These are phyloP conservation scores for Chaetorhynchus papuensis DNA, from an alignment of 2,113 vertebrate species.

Conservation along the genomic window DNA sequence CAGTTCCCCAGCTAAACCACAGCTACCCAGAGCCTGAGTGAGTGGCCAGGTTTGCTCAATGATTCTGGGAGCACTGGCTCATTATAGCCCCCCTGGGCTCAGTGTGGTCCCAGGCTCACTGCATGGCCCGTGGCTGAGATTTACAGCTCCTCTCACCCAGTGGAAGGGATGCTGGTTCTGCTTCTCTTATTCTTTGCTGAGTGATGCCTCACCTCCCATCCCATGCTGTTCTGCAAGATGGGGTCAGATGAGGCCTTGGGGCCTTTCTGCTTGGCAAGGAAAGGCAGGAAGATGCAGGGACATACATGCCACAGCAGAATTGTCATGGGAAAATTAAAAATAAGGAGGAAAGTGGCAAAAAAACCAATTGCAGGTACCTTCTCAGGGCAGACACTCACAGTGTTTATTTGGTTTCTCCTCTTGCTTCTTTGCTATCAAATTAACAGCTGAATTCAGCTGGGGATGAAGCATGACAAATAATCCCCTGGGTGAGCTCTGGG, in stretches of 20 bases:
- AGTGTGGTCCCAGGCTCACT: not conserved
- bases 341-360: not conserved
- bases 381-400: not conserved
- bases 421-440: not conserved
- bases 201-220: not conserved
- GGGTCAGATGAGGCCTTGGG: not conserved
- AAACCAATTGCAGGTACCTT: not conserved
- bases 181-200: not conserved
- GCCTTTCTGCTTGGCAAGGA: not conserved
- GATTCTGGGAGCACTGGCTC: not conserved
- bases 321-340: not conserved
- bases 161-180: not conserved
- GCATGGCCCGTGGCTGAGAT: rapidly evolving
- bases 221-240: not conserved
- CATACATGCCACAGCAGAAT: not conserved
- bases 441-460: not conserved
- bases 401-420: not conserved
- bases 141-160: not conserved
- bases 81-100: not conserved
- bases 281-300: not conserved
- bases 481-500: not conserved
- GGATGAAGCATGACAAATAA: not conserved
- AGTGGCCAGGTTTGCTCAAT: not conserved
- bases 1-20: not conserved
- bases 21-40: not conserved